Evolutionary conservation across 2,888 invertebrate genomes (phyloP).

Genomic region (Pachliopta kotzebuea): DNA sequence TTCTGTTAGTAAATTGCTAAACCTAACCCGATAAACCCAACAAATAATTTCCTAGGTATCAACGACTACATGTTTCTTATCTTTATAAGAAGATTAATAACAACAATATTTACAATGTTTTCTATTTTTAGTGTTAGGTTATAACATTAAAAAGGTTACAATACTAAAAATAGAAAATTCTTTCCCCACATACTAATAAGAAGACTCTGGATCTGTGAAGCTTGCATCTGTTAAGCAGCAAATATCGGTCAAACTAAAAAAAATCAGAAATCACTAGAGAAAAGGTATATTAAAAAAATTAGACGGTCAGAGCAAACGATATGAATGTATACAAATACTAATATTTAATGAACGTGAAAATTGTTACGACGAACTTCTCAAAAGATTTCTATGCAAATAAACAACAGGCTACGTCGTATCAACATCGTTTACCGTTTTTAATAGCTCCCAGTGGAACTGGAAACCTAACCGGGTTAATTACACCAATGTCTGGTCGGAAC

Average conservation of each 20-base stretch:
- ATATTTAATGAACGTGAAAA: conserved; percentile 15
- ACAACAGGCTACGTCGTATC: background rate
- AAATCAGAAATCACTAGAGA: background rate
- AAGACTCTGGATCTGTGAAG: no score
- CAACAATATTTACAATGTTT: no score
- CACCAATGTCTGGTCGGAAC: background rate
- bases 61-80: no score
- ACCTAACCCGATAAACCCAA: no score
- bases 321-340: background rate
- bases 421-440: conserved; percentile 25
- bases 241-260: background rate
- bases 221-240: no score
- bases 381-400: conserved; percentile 28
- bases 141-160: no score
- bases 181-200: no score
- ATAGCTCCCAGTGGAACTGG: conserved; percentile 24
- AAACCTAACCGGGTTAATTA: conserved; percentile 22
- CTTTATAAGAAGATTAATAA: no score
- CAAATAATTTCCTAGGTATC: no score
- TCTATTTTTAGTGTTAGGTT: no score
- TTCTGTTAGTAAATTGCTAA: no score
- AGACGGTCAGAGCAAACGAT: background rate
- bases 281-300: background rate
- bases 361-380: conserved; percentile 26
- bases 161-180: no score